phyloP scores from a whole-genome alignment of 2,113 vertebrate genomes.

The western clawed frog (Xenopus tropicalis) region DNA sequence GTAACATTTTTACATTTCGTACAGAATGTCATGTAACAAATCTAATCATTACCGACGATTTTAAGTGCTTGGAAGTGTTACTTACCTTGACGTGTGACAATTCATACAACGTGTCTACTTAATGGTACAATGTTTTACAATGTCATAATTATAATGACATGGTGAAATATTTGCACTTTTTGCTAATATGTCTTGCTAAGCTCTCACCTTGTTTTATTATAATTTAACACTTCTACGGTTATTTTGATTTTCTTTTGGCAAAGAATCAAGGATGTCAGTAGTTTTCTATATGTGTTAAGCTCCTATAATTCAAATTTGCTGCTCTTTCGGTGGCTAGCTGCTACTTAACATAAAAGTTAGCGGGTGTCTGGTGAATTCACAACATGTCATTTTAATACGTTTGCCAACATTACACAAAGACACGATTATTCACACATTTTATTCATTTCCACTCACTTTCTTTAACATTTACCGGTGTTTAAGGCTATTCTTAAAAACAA shows the following conservation, averaged over 20 bases:
- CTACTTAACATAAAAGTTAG: not conserved
- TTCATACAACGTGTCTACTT: conserved; percentile 13
- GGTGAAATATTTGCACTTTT: conserved; percentile 32
- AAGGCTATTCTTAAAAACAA: too few species aligned
- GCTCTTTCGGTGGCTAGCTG: conserved; percentile 11
- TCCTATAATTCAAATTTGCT: conserved; percentile 13
- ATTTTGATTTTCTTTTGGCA: not conserved
- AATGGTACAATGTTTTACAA: not conserved
- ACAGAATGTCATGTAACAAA: not conserved
- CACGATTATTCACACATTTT: not conserved
- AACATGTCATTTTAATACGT: not conserved
- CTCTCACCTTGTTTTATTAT: conserved; percentile 5
- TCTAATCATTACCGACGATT: conserved; percentile 2
- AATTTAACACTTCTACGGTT: conserved; percentile 17
- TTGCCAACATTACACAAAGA: not conserved
- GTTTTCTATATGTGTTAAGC: not conserved
- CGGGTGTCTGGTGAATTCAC: not conserved
- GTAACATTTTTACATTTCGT: not conserved
- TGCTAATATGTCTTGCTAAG: conserved; percentile 15
- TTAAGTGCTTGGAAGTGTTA: not conserved
- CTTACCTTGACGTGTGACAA: conserved; percentile 8
- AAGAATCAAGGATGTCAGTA: not conserved
- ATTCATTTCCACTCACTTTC: not conserved
- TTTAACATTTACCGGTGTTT: not conserved
- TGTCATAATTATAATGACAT: conserved; percentile 10